Evolutionary conservation across 37 sponge, comb jelly and placozoan genomes (phyloP), one percentile per base, ranked within the genome.

Genomic region (Eunapius fragilis): DNA sequence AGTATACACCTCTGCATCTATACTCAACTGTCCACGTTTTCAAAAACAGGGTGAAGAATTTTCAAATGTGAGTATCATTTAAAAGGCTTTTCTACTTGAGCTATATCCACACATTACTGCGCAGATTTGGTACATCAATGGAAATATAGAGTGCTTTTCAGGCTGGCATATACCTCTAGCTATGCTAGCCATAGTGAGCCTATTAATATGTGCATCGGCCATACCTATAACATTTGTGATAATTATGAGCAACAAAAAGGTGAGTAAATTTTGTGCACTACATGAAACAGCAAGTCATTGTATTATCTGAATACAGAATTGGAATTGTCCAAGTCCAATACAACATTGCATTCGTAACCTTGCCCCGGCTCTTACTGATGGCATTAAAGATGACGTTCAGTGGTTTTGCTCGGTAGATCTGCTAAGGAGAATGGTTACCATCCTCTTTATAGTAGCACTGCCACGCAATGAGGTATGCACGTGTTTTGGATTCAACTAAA

Each of bases 401-500:
- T 94, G 89, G 89, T 94, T 89, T 86, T 48, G 75, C 47, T 37
- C 78, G 24, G 80, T 94, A 33, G 95, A 94, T 23, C 89, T 91
- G 2, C 71, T 72, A 26, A 82, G 92, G 68, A 81, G 91, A 79
- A 31, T 88, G 11, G n/a, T 88, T 12, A 50, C 91, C 24, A 23
- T 94, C 23, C 76, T 88, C 25, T 35, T 91, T 25, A 68, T 91
- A 4, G 76, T 91, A 47, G 58, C 89, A 2, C 88, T 94, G 47
- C 95, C 95, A 37, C n/a, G 83, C 31, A 88, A 91, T 24, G 71
- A 74, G 67, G 95, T 94, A 45, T 70, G 86, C 26, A n/a, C n/a
- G n/a, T n/a, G n/a, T n/a, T n/a, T n/a, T n/a, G n/a, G n/a, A n/a
- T n/a, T n/a, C n/a, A n/a, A n/a, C n/a, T n/a, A n/a, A n/a, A n/a